Conservation (phyloP, 2,797 vertebrate genomes). For the Onychomys leucogaster region DNA sequence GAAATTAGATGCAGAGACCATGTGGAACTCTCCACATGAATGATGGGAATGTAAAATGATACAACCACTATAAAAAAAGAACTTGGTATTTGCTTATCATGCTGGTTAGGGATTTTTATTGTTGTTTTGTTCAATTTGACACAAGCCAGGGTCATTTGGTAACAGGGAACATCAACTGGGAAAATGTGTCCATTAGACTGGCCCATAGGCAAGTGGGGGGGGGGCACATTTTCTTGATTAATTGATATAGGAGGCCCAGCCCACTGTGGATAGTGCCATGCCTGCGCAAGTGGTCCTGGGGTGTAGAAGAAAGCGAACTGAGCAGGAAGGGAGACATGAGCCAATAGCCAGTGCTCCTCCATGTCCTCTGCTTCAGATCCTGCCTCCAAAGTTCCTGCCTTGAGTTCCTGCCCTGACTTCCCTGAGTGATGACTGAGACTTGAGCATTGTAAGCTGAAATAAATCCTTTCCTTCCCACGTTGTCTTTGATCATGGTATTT, state of each 20-base stretch:
- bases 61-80: constrained; percentile 12
- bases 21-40: background rate
- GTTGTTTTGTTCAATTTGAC: background rate
- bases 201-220: background rate
- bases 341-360: no score
- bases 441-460: no score
- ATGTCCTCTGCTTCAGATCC: no score
- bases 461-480: no score
- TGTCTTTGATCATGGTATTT: no score
- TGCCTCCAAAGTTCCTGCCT: no score
- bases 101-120: background rate
- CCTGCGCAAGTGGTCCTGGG: no score
- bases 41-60: background rate
- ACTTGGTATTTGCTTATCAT: background rate
- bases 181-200: background rate
- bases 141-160: background rate
- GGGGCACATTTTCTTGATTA: background rate
- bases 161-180: background rate
- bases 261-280: no score
- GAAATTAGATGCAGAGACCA: background rate
- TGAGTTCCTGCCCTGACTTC: no score
- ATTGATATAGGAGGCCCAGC: background rate
- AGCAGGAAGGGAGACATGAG: no score
- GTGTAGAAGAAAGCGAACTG: no score
- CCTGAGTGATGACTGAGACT: no score